Base-by-base conservation (phyloP, 2,797 vertebrate genomes). In the Amphiprion clarkii region DNA sequence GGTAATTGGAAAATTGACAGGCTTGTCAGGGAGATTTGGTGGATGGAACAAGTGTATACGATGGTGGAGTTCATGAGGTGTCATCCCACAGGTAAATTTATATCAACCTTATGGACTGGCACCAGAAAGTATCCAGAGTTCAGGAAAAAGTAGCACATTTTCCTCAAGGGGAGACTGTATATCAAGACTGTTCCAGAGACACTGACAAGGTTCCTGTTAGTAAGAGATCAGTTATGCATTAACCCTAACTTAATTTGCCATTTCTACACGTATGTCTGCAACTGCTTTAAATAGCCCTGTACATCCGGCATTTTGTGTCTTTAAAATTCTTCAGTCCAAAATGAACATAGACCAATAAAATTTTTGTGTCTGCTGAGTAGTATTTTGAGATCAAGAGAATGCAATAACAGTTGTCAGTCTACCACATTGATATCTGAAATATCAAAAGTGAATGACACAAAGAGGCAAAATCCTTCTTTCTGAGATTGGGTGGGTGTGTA, bases 1-100 rank as follows among this genome's bases (percentile, higher is more conserved):
- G 94, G 96, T 97, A 97, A 98, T 97, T 98, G 97, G 96, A 97
- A 97, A 98, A 98, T 97, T 97, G 97, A 95, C 96, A 96, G 95
- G 90, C 93, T 95, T 96, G 96, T 97, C 96, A 96, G 94, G 92
- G 95, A 96, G 95, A 95, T 95, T 95, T 97, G 95, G 95, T 96
- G 93, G 95, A 97, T 96, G 95, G 95, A 91, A 95, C 91, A 84
- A 91, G 94, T 69, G 67, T 94, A 94, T 93, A 92, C 63, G 87
- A 93, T 92, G 76, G 90, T 71, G 88, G 85, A 90, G 93, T 94
- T 95, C 95, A 96, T 93, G 92, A 95, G 94, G 88, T 95, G 93
- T 95, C 95, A 62, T 71, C 94, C 87, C 89, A 79, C 87, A 86
- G 83, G 90, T 88, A 93, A 95, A 97, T 98, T 97, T 96, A 97